phyloP scores from a whole-genome alignment of 2,797 vertebrate species.

The Hapalemur alaotrensis region DNA sequence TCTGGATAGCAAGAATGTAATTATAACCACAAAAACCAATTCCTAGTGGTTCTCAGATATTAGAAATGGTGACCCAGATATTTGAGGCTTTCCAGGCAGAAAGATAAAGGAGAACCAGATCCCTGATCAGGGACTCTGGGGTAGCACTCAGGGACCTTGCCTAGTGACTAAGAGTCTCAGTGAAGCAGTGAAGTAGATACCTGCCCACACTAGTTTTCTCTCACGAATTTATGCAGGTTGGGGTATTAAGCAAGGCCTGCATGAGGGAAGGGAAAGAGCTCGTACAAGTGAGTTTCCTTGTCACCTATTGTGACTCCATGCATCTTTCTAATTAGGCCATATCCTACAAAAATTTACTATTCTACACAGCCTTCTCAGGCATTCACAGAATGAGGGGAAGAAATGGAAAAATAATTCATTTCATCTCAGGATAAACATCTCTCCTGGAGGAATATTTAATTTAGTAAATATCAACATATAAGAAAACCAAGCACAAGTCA shows the following conservation, averaged over 20 bases:
- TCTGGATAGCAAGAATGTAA: not conserved
- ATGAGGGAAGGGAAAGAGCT: not conserved
- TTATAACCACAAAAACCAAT: not conserved
- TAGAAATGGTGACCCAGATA: not conserved
- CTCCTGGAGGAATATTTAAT: constrained; percentile 26
- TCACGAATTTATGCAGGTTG: not conserved
- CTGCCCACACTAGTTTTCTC: not conserved
- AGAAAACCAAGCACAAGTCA: constrained; percentile 26
- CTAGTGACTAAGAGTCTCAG: not conserved
- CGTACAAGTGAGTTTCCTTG: not conserved
- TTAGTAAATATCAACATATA: constrained; percentile 18
- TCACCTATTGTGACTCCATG: not conserved
- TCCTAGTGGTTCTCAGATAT: not conserved
- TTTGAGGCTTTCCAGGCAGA: not conserved
- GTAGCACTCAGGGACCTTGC: not conserved
- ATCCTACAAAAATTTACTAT: not conserved
- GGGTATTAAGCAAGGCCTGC: not conserved
- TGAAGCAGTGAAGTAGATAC: not conserved
- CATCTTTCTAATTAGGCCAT: not conserved
- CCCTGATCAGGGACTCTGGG: no score
- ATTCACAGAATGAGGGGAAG: not conserved
- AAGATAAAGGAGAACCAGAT: not conserved
- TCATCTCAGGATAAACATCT: not conserved
- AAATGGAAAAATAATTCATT: constrained; percentile 23
- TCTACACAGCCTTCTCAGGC: not conserved